Evolutionary conservation across 2,113 vertebrate genomes (phyloP).

Genomic region (Hippoglossus stenolepis): DNA sequence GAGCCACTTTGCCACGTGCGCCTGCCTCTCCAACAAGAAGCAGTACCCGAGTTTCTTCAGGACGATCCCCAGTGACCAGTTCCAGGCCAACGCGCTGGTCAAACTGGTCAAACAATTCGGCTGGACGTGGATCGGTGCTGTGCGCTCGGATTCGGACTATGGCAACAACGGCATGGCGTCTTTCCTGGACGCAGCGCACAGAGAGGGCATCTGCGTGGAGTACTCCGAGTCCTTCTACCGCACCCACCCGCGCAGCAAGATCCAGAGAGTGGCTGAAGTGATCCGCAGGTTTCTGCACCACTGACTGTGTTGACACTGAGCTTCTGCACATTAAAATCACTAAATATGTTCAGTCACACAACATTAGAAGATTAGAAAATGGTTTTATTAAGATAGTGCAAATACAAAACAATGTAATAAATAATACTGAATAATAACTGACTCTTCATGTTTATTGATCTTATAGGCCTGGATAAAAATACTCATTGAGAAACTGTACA

Average conservation of each 20-base stretch:
- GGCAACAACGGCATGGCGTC: conserved; percentile 78
- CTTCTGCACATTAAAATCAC: background rate
- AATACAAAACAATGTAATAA: too few species aligned
- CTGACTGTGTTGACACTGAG: background rate
- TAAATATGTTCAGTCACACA: background rate
- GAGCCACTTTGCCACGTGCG: conserved; percentile 79
- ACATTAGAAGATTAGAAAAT: background rate
- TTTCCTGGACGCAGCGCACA: conserved; percentile 68
- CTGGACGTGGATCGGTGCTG: conserved; percentile 83
- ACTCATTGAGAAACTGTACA: background rate
- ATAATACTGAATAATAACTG: too few species aligned
- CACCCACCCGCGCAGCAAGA: conserved; percentile 55
- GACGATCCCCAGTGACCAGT: conserved; percentile 82
- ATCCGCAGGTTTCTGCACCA: conserved; percentile 65
- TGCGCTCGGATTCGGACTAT: conserved; percentile 81
- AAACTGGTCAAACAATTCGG: conserved; percentile 77
- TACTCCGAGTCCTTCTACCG: conserved; percentile 73
- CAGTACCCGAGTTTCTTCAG: conserved; percentile 79
- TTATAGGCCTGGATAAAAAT: background rate
- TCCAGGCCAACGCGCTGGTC: conserved; percentile 77
- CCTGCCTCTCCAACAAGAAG: conserved; percentile 79
- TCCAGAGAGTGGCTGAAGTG: conserved; percentile 70
- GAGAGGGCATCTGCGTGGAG: conserved; percentile 79
- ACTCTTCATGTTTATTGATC: too few species aligned
- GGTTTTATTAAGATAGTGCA: too few species aligned